Evolutionary conservation across 2,113 vertebrate genomes (phyloP), one percentile per base, ranked within the genome.

Genomic region (Poeciliopsis prolifica): DNA sequence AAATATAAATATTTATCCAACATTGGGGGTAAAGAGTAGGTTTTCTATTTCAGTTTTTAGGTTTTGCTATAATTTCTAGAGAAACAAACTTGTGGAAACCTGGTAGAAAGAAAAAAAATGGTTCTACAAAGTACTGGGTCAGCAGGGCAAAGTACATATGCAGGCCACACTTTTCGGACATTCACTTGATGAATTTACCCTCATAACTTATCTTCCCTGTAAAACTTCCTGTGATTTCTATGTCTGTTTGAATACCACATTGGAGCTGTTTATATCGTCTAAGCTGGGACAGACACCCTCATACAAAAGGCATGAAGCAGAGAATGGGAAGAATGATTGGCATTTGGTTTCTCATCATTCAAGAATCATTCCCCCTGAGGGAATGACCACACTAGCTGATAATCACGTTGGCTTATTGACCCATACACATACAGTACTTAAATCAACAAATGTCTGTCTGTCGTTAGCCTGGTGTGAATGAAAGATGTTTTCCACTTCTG

Each of bases 241-340:
- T 42, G 44, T 67, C 30, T 42, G 6, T 69, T 33, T 54, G 31
- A 54, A 54, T 24, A 24, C 60, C 17, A 0, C 71, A 67, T 74
- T 70, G 29, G 35, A 80, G 64, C 74, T 81, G 61, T 77, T 69
- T 37, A 61, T 78, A 65, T 24, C 60, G 64, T 64, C 40, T 74
- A 61, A 74, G 58, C 70, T 80, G 66, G 42, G 54, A 82, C 31
- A 87, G 83, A 84, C 74, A 79, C 72, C 28, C 62, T 68, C 24
- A 86, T 89, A 61, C 78, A 90, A 88, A 79, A 86, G 88, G 48
- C 74, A 87, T 66, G 28, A 65, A 26, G 14, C 70, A 84, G 69
- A 79, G 75, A 74, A 85, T 63, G 65, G 86, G 83, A 86, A 88
- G 81, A 80, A 87, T 62, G 75, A 73, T 64, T 90, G 91, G 88